Evolutionary conservation across 2,888 invertebrate species (phyloP).

Genomic region (Aelia acuminata): DNA sequence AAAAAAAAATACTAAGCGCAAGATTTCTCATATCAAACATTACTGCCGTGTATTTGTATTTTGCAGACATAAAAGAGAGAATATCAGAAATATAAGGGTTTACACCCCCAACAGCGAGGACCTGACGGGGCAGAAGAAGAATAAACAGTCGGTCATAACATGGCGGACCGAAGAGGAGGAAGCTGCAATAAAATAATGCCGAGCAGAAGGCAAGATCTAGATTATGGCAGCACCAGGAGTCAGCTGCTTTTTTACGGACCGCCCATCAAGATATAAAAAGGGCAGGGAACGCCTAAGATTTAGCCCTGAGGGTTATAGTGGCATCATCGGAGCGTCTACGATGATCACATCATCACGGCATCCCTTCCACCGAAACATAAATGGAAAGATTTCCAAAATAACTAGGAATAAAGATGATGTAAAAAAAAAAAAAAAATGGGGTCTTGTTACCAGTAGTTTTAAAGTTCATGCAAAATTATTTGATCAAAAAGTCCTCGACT

Average conservation of each 20-base stretch:
- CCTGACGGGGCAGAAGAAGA: not conserved
- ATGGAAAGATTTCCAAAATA: not conserved
- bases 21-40: not conserved
- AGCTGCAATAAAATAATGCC: conserved; percentile 10
- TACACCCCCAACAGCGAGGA: not conserved
- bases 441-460: no score
- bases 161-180: not conserved
- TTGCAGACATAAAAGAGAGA: not conserved
- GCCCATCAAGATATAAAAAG: not conserved
- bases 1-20: not conserved
- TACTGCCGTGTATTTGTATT: not conserved
- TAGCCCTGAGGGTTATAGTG: not conserved
- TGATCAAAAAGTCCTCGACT: no score
- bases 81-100: conserved; percentile 17
- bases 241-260: conserved; percentile 30
- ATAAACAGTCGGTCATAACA: not conserved
- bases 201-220: conserved; percentile 36
- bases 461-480: no score
- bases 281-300: conserved; percentile 5
- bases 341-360: not conserved
- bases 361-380: not conserved
- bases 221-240: conserved; percentile 12
- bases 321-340: not conserved
- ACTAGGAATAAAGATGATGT: no score
- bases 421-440: no score